Percentiles rank a stretch among this genome's conserved stretches.
phyloP scores from a whole-genome alignment of 92 coral and sea anemone genomes.

The Chrysogorgia sp. region DNA sequence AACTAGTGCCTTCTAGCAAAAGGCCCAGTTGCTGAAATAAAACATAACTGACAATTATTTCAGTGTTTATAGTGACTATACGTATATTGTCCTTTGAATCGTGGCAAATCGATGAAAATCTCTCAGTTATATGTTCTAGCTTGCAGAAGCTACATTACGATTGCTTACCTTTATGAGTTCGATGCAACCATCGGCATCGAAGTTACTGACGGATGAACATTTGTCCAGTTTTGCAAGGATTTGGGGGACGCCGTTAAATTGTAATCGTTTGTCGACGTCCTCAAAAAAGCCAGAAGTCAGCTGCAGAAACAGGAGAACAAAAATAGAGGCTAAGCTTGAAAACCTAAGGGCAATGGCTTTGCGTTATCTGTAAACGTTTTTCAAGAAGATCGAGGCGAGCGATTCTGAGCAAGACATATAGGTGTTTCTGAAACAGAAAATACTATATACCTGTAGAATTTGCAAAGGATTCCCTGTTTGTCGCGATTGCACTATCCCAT shows the following conservation, averaged over 20 bases:
- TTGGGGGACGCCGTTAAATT: constrained; percentile 71
- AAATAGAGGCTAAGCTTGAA: no score
- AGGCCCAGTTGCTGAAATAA: constrained; percentile 61
- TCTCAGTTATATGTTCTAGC: constrained; percentile 7
- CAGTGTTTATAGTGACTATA: no score
- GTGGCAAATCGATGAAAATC: not conserved
- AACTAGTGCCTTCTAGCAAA: constrained; percentile 31
- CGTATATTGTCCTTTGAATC: not conserved
- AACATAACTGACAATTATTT: no score
- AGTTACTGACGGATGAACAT: constrained; percentile 62
- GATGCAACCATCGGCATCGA: constrained; percentile 65
- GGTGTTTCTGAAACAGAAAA: no score
- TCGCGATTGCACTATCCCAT: constrained; percentile 10
- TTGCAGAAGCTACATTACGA: not conserved
- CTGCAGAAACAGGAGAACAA: no score
- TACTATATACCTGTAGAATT: no score
- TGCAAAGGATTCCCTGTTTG: constrained; percentile 19
- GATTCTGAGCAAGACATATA: no score
- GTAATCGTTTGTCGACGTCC: constrained; percentile 78
- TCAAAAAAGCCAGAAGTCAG: constrained; percentile 73
- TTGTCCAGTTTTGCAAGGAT: constrained; percentile 71
- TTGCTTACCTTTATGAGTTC: constrained; percentile 57
- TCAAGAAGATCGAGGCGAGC: no score
- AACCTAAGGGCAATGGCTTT: no score
- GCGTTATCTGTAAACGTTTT: no score